phyloP scores from a whole-genome alignment of 2,113 vertebrate genomes.

The Cebidichthys violaceus region DNA sequence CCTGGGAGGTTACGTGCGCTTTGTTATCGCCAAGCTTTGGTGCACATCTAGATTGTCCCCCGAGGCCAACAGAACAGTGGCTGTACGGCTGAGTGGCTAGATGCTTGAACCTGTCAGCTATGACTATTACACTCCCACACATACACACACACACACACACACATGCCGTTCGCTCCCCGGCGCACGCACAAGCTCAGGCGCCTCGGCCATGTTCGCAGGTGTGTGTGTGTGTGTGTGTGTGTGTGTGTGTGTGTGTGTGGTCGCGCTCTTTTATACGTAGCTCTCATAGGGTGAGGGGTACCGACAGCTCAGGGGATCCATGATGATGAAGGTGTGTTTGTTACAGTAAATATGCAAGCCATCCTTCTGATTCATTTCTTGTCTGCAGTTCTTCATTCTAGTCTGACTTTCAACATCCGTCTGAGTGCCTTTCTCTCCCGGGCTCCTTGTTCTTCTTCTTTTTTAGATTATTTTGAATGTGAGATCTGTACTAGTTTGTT shows the following conservation, averaged over 20 bases:
- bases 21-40: slow-evolving; percentile 80
- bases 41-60: slow-evolving; percentile 80
- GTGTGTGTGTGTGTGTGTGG: slow-evolving; percentile 19
- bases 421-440: slow-evolving; percentile 64
- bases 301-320: slow-evolving; percentile 22
- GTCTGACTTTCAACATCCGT: slow-evolving; percentile 59
- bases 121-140: slow-evolving; percentile 77
- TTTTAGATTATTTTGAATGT: slow-evolving; percentile 1
- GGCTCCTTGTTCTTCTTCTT: slow-evolving; percentile 18
- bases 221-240: slow-evolving; percentile 21
- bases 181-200: slow-evolving; percentile 30
- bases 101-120: slow-evolving; percentile 82
- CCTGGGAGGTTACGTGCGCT: slow-evolving; percentile 71
- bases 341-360: slow-evolving; percentile 42
- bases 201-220: background rate
- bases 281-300: slow-evolving; percentile 37
- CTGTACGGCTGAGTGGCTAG: slow-evolving; percentile 80
- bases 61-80: slow-evolving; percentile 73
- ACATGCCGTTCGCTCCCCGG: slow-evolving; percentile 41
- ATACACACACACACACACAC: slow-evolving; percentile 60
- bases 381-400: slow-evolving; percentile 58
- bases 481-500: slow-evolving; percentile 55
- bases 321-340: slow-evolving; percentile 38
- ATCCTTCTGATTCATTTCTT: slow-evolving; percentile 46
- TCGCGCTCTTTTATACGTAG: background rate